Percentiles rank a stretch among this genome's conserved stretches.
Conservation (phyloP, 1,140 invertebrate genomes). For the Euborellia annulipes region DNA sequence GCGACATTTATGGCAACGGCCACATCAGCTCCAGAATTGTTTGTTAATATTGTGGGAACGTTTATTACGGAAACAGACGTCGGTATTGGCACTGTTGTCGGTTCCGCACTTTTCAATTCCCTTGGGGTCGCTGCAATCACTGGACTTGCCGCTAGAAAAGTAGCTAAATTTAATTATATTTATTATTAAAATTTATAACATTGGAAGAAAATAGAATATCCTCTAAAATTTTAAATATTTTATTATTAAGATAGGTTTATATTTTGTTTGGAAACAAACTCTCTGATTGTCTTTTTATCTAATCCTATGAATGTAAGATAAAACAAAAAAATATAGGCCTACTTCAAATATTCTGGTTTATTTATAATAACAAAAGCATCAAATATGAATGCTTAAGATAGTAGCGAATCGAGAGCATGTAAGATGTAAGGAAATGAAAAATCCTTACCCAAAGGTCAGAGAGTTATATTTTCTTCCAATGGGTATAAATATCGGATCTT, state of each 20-base stretch:
- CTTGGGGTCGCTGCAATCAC: slow-evolving; percentile 74
- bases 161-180: neutral
- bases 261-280: neutral
- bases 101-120: slow-evolving; percentile 76
- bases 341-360: no score
- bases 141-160: slow-evolving; percentile 47
- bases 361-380: no score
- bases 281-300: no score
- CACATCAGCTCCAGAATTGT: slow-evolving; percentile 78
- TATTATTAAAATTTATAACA: neutral
- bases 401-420: no score
- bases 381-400: no score
- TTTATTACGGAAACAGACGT: slow-evolving; percentile 60
- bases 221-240: no score
- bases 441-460: no score
- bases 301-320: no score
- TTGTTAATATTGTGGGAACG: slow-evolving; percentile 74
- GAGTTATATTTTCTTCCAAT: no score
- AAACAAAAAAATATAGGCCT: no score
- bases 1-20: slow-evolving; percentile 86
- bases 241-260: neutral
- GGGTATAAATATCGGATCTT: no score
- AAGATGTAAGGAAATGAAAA: no score
- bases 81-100: slow-evolving; percentile 73
- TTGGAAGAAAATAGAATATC: neutral